phyloP scores from a whole-genome alignment of 2,888 invertebrate genomes.

The Dione juno region DNA sequence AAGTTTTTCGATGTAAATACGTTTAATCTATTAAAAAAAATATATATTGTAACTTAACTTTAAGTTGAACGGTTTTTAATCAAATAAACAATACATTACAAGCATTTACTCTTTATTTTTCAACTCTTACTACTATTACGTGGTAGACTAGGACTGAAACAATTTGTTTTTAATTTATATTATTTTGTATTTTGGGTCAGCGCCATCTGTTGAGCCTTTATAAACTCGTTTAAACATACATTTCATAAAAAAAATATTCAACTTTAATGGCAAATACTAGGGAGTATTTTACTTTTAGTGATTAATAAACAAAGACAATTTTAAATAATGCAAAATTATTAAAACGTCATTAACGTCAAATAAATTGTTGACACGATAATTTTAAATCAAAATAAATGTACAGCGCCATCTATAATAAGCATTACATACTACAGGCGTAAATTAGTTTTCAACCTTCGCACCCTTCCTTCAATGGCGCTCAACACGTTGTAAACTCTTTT shows the following conservation, averaged over 20 bases:
- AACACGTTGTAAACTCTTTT: slow-evolving; percentile 65
- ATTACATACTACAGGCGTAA: slow-evolving; percentile 45
- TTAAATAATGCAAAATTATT: no score
- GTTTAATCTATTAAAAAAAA: background rate
- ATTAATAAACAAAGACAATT: no score
- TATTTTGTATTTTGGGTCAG: background rate
- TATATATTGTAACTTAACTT: slow-evolving; percentile 3
- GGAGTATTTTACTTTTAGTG: no score
- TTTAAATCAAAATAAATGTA: background rate
- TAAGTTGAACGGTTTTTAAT: background rate
- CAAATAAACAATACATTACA: slow-evolving; percentile 13
- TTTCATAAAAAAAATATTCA: no score
- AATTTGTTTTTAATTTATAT: background rate
- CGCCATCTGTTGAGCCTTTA: slow-evolving; percentile 23
- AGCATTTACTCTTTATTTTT: slow-evolving; percentile 14
- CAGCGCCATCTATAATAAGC: slow-evolving; percentile 52
- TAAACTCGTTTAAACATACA: background rate
- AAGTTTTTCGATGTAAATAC: slow-evolving; percentile 13
- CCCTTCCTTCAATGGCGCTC: slow-evolving; percentile 69
- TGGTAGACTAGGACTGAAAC: background rate
- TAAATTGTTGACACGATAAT: no score
- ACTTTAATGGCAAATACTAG: no score
- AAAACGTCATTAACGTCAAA: no score
- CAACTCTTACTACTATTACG: background rate
- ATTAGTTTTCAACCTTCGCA: slow-evolving; percentile 63